These are phyloP conservation scores for Drosophila ercepeae DNA, from an alignment of 1,140 invertebrate genomes.

Conservation along the genomic window DNA sequence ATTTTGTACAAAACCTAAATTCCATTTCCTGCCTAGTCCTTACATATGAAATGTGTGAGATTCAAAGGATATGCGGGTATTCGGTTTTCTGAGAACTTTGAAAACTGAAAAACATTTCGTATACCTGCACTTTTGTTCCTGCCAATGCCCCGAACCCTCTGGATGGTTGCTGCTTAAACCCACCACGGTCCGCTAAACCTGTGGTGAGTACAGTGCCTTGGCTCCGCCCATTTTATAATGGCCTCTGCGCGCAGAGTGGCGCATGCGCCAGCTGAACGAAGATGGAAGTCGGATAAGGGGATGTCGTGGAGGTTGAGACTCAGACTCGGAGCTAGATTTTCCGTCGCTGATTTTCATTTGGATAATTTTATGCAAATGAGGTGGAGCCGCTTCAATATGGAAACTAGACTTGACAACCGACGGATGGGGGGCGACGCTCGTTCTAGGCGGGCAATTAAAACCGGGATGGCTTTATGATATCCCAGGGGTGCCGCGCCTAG, in stretches of 20 bases:
- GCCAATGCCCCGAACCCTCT: neutral
- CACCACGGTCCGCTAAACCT: constrained; percentile 52
- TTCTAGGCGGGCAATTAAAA: constrained; percentile 72
- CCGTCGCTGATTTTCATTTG: constrained; percentile 70
- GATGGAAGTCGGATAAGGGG: constrained; percentile 60
- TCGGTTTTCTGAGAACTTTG: constrained; percentile 12
- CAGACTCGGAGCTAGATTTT: constrained; percentile 45
- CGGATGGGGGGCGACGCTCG: neutral
- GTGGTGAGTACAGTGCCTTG: constrained; percentile 51
- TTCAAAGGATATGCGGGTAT: constrained; percentile 4
- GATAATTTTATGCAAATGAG: constrained; percentile 78
- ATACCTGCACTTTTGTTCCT: constrained; percentile 1
- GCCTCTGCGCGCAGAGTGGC: constrained; percentile 55
- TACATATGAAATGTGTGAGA: neutral
- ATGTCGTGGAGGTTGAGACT: constrained; percentile 10
- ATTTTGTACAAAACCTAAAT: no score
- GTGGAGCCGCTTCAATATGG: constrained; percentile 57
- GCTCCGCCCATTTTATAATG: constrained; percentile 81
- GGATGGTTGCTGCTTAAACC: constrained; percentile 29
- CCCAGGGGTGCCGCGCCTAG: constrained; percentile 42
- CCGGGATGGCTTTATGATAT: constrained; percentile 76
- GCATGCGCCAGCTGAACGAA: constrained; percentile 60
- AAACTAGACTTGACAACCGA: constrained; percentile 34
- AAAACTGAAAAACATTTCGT: neutral
- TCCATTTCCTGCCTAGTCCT: no score